phyloP scores from a whole-genome alignment of 2,888 invertebrate genomes.

The Acheta domesticus region DNA sequence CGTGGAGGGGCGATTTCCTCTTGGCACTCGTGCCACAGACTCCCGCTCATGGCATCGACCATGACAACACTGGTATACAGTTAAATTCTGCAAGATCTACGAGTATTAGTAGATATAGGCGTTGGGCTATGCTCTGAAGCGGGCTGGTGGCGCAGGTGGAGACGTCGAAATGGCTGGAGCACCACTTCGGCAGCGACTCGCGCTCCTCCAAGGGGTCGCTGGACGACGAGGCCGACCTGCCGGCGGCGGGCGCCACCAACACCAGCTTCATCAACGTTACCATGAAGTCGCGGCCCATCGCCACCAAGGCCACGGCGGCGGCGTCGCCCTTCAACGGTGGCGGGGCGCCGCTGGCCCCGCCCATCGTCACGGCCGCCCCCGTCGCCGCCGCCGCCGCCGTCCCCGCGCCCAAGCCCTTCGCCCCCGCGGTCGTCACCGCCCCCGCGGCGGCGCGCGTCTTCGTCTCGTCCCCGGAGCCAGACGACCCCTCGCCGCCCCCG shows the following conservation, averaged over 20 bases:
- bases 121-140: too few relatives aligned
- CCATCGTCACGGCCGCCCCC: too few relatives aligned
- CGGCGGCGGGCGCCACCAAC: conserved; percentile 42
- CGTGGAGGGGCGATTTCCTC: too few relatives aligned
- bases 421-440: conserved; percentile 29
- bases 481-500: conserved; percentile 45
- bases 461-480: conserved; percentile 54
- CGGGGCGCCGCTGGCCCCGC: background rate
- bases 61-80: too few relatives aligned
- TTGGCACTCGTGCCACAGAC: too few relatives aligned
- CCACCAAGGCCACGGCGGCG: conserved; percentile 28
- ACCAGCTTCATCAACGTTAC: conserved; percentile 74
- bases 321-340: conserved; percentile 28
- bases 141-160: conserved; percentile 54
- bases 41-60: too few relatives aligned
- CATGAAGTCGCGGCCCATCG: conserved; percentile 61
- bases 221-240: conserved; percentile 57
- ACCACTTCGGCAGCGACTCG: conserved; percentile 85
- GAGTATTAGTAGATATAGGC: too few relatives aligned
- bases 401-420: background rate
- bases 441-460: conserved; percentile 53
- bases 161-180: conserved; percentile 87
- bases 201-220: conserved; percentile 70
- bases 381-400: background rate
- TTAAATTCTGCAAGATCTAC: too few relatives aligned